These are phyloP conservation scores for Axinella damicornis DNA, from an alignment of 37 sponge, comb jelly and placozoan species.

Conservation along the genomic window DNA sequence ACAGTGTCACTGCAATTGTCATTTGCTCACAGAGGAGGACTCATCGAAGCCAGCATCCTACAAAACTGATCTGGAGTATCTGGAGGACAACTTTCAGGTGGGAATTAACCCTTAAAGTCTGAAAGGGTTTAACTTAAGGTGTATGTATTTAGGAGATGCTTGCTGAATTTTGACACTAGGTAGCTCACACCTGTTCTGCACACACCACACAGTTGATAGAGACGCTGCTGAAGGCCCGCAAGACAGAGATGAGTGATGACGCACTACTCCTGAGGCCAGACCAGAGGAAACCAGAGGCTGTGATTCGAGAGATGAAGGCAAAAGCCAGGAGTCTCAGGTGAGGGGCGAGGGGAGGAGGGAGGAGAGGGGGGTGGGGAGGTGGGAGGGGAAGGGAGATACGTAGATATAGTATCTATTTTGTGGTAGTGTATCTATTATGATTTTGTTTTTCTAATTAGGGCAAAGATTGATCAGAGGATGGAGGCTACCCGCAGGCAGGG, in stretches of 20 bases:
- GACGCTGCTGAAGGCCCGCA: constrained; percentile 48
- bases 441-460: neutral
- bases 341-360: neutral
- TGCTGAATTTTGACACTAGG: too few species aligned
- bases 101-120: too few species aligned
- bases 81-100: constrained; percentile 77
- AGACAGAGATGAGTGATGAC: constrained; percentile 58
- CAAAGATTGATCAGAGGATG: constrained; percentile 64
- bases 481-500: constrained; percentile 54
- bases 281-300: constrained; percentile 71
- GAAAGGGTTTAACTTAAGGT: too few species aligned
- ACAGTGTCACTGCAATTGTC: neutral
- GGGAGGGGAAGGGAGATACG: neutral
- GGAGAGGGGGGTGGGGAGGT: neutral
- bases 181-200: neutral
- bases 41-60: constrained; percentile 40
- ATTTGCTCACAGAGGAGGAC: neutral
- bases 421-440: neutral
- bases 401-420: neutral
- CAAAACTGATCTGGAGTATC: constrained; percentile 68
- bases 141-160: too few species aligned
- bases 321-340: constrained; percentile 62
- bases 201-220: constrained; percentile 47
- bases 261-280: constrained; percentile 26
- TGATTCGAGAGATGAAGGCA: constrained; percentile 63